Evolutionary conservation across 1,140 invertebrate genomes (phyloP).

Genomic region (Pseudoatta argentina): DNA sequence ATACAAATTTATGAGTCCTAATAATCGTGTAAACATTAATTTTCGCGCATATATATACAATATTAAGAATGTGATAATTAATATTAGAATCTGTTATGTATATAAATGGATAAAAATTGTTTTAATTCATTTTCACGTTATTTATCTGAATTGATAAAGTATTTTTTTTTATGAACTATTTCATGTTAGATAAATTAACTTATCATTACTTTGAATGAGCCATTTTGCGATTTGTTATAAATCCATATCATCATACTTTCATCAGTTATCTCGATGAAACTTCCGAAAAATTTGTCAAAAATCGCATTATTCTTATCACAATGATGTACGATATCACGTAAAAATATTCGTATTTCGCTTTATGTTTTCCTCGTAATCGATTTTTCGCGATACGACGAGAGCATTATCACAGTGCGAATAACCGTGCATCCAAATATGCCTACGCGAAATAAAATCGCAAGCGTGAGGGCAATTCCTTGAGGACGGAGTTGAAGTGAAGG

Average conservation of each 20-base stretch:
- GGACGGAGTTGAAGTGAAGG: constrained; percentile 82
- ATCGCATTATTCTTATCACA: constrained; percentile 44
- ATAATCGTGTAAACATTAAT: not conserved
- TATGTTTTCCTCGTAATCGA: constrained; percentile 47
- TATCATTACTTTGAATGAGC: constrained; percentile 2
- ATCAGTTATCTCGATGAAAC: constrained; percentile 37
- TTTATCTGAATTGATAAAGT: not conserved
- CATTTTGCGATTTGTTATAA: constrained; percentile 27
- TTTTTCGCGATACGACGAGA: constrained; percentile 40
- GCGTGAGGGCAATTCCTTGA: constrained; percentile 82
- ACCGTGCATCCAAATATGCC: constrained; percentile 40
- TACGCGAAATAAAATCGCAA: constrained; percentile 82
- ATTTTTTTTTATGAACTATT: not conserved
- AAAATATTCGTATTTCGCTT: constrained; percentile 13
- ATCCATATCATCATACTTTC: constrained; percentile 1
- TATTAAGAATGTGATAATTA: not conserved
- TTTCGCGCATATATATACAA: not conserved
- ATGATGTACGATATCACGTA: constrained; percentile 40
- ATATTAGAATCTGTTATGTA: not conserved
- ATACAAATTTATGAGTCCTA: constrained; percentile 34
- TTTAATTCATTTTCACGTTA: not conserved
- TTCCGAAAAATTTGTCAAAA: constrained; percentile 37
- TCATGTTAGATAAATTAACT: not conserved
- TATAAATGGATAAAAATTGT: not conserved
- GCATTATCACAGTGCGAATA: constrained; percentile 41